Evolutionary conservation across 2,113 vertebrate species (phyloP).

Genomic region (Grammomys surdaster): DNA sequence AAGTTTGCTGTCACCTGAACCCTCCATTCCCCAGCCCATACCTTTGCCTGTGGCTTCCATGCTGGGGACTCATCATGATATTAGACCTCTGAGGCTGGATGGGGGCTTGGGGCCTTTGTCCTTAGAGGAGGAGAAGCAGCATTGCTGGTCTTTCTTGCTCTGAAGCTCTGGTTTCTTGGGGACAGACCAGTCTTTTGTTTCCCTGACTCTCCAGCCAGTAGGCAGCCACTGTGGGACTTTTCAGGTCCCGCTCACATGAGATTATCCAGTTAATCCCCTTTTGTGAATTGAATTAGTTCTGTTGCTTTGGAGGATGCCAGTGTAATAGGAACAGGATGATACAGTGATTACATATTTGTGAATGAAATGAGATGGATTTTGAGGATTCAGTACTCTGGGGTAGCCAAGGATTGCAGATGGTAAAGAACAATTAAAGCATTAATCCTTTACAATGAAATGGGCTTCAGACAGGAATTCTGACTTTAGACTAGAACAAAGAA

Average conservation of each 20-base stretch:
- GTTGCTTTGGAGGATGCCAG: neutral
- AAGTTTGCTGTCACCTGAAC: too few relatives aligned
- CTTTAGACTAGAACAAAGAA: too few relatives aligned
- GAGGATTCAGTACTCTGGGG: neutral
- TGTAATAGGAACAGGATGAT: neutral
- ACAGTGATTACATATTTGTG: neutral
- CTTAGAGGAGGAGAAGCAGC: too few relatives aligned
- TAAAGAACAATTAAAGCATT: neutral
- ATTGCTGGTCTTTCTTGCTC: neutral
- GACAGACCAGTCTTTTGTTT: neutral
- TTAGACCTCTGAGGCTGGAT: neutral
- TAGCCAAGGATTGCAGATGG: neutral
- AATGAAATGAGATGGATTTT: neutral
- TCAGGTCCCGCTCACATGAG: neutral
- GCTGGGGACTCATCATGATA: too few relatives aligned
- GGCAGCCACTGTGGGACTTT: too few relatives aligned
- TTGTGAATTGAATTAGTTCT: neutral
- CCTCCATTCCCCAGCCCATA: neutral
- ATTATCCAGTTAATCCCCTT: neutral
- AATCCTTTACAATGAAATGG: too few relatives aligned
- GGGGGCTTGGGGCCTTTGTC: neutral
- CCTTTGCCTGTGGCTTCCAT: neutral
- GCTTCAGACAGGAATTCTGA: too few relatives aligned
- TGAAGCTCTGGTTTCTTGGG: neutral
- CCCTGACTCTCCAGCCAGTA: neutral